phyloP scores from a whole-genome alignment of 2,113 vertebrate genomes.

The Salvelinus namaycush region DNA sequence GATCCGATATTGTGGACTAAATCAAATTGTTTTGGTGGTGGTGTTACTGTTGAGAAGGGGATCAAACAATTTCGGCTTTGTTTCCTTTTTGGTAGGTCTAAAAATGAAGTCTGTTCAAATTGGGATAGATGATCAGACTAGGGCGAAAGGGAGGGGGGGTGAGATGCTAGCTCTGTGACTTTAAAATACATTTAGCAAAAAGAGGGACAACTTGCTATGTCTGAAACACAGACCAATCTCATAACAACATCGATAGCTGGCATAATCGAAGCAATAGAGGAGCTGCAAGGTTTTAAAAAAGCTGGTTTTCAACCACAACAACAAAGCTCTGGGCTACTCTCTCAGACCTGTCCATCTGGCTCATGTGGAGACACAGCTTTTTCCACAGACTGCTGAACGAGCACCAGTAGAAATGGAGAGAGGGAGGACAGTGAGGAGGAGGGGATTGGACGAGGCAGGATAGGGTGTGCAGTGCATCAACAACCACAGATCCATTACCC shows the following conservation, averaged over 20 bases:
- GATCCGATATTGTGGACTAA: slow-evolving; percentile 40
- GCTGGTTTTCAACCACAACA: slow-evolving; percentile 41
- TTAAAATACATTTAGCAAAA: slow-evolving; percentile 54
- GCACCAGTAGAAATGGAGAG: slow-evolving; percentile 44
- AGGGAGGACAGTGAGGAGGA: background rate
- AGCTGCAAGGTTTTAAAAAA: slow-evolving; percentile 45
- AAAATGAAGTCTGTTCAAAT: slow-evolving; percentile 50
- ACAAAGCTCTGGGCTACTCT: slow-evolving; percentile 51
- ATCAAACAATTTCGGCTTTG: slow-evolving; percentile 29
- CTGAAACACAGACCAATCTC: slow-evolving; percentile 58
- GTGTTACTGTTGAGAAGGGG: slow-evolving; percentile 39
- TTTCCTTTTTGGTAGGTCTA: slow-evolving; percentile 38
- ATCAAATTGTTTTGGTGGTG: slow-evolving; percentile 43
- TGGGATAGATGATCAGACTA: slow-evolving; percentile 20
- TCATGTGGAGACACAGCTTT: slow-evolving; percentile 53
- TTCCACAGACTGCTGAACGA: slow-evolving; percentile 59
- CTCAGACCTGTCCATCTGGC: slow-evolving; percentile 48
- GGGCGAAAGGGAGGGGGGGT: slow-evolving; percentile 4
- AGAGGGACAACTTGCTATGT: slow-evolving; percentile 39
- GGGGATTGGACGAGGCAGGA: slow-evolving; percentile 11
- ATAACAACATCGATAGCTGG: slow-evolving; percentile 44
- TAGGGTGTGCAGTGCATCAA: slow-evolving; percentile 61
- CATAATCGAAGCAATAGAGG: slow-evolving; percentile 37
- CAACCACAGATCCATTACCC: slow-evolving; percentile 66
- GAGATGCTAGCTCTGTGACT: background rate